phyloP scores from a whole-genome alignment of 2,888 invertebrate genomes.

The Eurois occulta region DNA sequence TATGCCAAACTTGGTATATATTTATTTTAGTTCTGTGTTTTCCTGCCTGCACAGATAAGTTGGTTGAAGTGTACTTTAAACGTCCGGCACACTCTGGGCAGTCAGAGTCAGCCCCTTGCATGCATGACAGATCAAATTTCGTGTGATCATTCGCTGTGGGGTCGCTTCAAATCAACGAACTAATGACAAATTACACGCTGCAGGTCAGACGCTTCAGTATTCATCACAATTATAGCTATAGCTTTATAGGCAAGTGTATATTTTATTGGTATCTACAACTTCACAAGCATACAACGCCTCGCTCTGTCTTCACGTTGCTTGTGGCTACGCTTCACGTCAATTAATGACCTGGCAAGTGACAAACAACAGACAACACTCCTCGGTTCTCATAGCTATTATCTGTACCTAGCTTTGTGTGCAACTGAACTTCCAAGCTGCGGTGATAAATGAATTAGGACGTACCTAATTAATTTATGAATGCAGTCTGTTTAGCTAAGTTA shows the following conservation, averaged over 20 bases:
- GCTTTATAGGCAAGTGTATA: background rate
- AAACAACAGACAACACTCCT: background rate
- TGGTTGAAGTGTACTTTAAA: background rate
- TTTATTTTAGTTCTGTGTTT: too few relatives aligned
- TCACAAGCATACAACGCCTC: background rate
- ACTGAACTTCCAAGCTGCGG: background rate
- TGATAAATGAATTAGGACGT: background rate
- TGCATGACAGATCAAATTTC: slow-evolving; percentile 9
- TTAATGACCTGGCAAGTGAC: slow-evolving; percentile 12
- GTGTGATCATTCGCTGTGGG: background rate
- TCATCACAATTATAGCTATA: background rate
- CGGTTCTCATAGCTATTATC: background rate
- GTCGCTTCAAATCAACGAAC: background rate
- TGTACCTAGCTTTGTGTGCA: slow-evolving; percentile 1
- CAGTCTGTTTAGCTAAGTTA: background rate
- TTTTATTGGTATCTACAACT: background rate
- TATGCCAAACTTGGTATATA: too few relatives aligned
- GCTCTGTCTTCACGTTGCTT: slow-evolving; percentile 1
- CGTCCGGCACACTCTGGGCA: background rate
- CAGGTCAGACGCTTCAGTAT: background rate
- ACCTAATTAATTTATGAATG: background rate
- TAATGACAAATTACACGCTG: slow-evolving; percentile 2
- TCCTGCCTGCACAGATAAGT: too few relatives aligned
- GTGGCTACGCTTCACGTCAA: slow-evolving; percentile 1
- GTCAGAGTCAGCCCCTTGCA: background rate